A percentile compares a stretch with the other conserved stretches of the same genome.
phyloP scores from a whole-genome alignment of 1,140 invertebrate genomes.

The Panulirus ornatus region DNA sequence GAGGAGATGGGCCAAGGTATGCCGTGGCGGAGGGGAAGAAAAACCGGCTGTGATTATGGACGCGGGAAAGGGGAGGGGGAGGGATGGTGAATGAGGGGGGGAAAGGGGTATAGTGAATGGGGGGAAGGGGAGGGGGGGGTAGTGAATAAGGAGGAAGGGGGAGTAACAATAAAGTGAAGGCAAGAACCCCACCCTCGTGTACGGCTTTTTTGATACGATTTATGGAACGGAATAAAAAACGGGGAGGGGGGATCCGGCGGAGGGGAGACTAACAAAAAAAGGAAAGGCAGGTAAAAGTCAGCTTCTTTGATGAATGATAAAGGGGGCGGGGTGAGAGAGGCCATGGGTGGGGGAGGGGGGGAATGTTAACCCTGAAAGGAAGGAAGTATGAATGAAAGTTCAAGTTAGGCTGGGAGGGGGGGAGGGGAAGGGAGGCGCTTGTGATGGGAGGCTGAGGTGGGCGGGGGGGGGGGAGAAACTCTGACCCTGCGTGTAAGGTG shows the following conservation, averaged over 20 bases:
- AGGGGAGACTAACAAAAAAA: background rate
- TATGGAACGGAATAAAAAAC: too few relatives aligned
- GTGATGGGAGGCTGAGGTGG: background rate
- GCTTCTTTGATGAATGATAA: too few relatives aligned
- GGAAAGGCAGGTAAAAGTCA: background rate
- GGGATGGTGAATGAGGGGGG: background rate
- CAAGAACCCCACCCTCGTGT: too few relatives aligned
- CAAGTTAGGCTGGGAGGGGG: background rate
- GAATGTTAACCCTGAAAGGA: background rate
- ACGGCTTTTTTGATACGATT: too few relatives aligned
- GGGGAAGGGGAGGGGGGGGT: background rate
- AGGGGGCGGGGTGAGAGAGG: conserved; percentile 28
- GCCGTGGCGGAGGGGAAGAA: too few relatives aligned
- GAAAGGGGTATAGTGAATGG: background rate
- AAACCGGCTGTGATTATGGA: too few relatives aligned
- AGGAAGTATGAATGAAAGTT: conserved; percentile 25
- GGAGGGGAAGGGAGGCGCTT: background rate
- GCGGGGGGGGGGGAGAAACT: too few relatives aligned
- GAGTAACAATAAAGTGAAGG: background rate
- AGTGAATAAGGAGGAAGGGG: background rate
- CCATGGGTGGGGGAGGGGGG: background rate
- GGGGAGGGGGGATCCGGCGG: background rate
- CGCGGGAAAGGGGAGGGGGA: background rate
- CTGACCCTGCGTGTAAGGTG: too few relatives aligned
- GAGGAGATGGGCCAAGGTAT: too few relatives aligned